A percentile compares a stretch with the other conserved stretches of the same genome.
phyloP scores from a whole-genome alignment of 92 coral and sea anemone genomes.

The Diadumene lineata region DNA sequence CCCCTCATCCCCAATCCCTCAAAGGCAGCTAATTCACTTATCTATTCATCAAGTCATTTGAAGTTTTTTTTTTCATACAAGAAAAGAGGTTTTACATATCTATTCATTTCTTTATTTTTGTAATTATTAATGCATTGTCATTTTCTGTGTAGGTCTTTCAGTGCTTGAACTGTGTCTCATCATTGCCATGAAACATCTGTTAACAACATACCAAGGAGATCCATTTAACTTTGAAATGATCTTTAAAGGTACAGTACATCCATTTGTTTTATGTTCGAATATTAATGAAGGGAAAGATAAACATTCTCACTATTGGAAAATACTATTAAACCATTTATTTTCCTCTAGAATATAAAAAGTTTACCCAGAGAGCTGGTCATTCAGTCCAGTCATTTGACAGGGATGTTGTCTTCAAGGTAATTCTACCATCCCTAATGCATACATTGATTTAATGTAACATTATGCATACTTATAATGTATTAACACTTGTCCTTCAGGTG shows the following conservation, averaged over 20 bases:
- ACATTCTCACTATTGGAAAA: not conserved
- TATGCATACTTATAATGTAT: no score
- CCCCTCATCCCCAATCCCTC: no score
- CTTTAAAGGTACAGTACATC: constrained; percentile 83
- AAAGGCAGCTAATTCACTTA: no score
- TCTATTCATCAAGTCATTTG: no score
- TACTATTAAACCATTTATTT: not conserved
- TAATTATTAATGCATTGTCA: no score
- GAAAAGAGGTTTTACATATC: no score
- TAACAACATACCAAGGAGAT: constrained; percentile 68
- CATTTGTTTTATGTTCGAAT: no score
- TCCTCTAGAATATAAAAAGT: constrained; percentile 83
- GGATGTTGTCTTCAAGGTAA: constrained; percentile 89
- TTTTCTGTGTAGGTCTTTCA: constrained; percentile 84
- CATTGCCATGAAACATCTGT: constrained; percentile 89
- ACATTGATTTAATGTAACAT: not conserved
- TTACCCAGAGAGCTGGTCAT: constrained; percentile 84
- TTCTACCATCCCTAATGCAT: constrained; percentile 11
- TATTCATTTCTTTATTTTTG: no score
- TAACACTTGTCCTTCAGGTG: no score
- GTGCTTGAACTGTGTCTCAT: constrained; percentile 89
- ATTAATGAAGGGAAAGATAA: no score
- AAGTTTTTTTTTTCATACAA: no score
- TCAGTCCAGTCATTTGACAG: constrained; percentile 91
- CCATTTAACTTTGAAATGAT: constrained; percentile 98